These are phyloP conservation scores for Enteromius trimaculatus DNA, from an alignment of 2,797 vertebrate genomes.

Conservation along the genomic window DNA sequence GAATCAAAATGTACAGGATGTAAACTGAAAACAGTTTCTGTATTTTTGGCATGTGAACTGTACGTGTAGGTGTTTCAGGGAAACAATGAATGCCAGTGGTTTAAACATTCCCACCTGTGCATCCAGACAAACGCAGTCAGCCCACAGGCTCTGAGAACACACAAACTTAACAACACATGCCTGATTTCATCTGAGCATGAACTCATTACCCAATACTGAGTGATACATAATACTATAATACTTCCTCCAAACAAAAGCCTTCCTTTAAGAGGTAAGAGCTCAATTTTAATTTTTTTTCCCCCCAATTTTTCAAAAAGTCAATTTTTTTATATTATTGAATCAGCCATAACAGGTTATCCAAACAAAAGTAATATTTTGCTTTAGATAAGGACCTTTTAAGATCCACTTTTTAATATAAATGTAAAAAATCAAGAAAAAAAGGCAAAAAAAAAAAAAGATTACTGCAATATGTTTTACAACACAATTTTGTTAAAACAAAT, in stretches of 20 bases:
- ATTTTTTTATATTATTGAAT: not conserved
- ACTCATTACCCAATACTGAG: not conserved
- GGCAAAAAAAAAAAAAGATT: not conserved
- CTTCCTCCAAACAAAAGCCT: not conserved
- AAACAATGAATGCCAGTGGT: slow-evolving; percentile 18
- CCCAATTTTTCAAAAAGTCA: not conserved
- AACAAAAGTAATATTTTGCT: not conserved
- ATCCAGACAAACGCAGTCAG: slow-evolving; percentile 32
- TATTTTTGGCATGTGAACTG: not conserved
- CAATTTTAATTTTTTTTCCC: not conserved
- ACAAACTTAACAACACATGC: not conserved
- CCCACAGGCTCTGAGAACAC: slow-evolving; percentile 19
- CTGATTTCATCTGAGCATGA: not conserved
- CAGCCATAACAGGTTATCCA: not conserved
- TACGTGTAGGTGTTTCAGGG: not conserved
- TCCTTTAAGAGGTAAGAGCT: not conserved
- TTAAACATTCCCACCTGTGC: slow-evolving; percentile 53
- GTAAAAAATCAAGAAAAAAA: not conserved
- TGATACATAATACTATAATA: not conserved
- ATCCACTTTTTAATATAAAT: not conserved
- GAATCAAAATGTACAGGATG: not conserved
- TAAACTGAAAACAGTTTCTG: not conserved
- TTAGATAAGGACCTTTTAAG: not conserved
- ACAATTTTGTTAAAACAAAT: not conserved
- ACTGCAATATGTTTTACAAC: not conserved